Conservation (phyloP, 2,888 invertebrate species). For the Azorinus chamasolen region DNA sequence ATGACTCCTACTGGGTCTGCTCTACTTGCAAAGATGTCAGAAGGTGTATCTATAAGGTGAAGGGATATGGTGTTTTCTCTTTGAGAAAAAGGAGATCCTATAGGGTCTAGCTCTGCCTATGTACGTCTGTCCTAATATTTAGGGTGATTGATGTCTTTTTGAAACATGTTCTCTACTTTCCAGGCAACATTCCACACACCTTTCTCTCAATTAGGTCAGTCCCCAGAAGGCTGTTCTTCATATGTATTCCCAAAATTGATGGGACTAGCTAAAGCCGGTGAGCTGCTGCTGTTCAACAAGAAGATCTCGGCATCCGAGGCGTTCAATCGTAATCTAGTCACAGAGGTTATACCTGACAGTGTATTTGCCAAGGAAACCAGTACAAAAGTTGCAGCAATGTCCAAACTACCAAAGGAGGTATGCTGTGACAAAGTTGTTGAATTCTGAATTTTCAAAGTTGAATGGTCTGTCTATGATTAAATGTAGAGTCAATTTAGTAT, state of each 20-base stretch:
- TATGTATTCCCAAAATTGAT: conserved; percentile 94
- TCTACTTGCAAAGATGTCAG: too few relatives aligned
- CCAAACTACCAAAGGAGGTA: conserved; percentile 87
- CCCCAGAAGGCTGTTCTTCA: conserved; percentile 96
- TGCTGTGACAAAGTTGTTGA: not conserved
- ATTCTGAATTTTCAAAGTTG: too few relatives aligned
- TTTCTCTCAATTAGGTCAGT: conserved; percentile 93
- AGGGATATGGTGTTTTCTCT: too few relatives aligned
- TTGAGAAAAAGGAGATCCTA: too few relatives aligned
- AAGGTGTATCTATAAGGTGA: too few relatives aligned
- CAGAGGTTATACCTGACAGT: conserved; percentile 91
- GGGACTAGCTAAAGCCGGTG: conserved; percentile 91
- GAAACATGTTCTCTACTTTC: not conserved
- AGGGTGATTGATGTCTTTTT: too few relatives aligned
- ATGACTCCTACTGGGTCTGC: too few relatives aligned
- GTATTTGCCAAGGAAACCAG: conserved; percentile 89
- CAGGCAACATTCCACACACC: conserved; percentile 96
- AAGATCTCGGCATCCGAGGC: conserved; percentile 94
- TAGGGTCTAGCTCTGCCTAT: too few relatives aligned
- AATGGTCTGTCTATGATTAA: too few relatives aligned
- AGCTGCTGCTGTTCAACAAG: conserved; percentile 90
- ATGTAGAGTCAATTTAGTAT: too few relatives aligned
- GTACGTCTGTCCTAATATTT: too few relatives aligned
- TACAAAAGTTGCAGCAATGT: conserved; percentile 87
- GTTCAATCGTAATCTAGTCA: conserved; percentile 91